These are phyloP conservation scores for Sphyrna mokarran DNA, from an alignment of 2,113 vertebrate species.

Conservation along the genomic window DNA sequence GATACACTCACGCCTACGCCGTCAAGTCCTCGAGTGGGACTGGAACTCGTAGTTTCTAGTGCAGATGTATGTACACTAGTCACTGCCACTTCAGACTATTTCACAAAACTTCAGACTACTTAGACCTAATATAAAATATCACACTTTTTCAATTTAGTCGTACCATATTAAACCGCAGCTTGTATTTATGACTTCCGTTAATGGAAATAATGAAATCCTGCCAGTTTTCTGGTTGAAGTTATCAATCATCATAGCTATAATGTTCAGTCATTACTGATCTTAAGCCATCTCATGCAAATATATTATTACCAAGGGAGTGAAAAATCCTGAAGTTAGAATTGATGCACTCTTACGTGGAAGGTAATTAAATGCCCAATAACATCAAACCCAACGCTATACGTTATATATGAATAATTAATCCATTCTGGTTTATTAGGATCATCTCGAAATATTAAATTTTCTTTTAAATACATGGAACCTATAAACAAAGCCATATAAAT, in stretches of 20 bases:
- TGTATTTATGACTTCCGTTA: not conserved
- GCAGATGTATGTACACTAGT: not conserved
- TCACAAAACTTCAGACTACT: not conserved
- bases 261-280: not conserved
- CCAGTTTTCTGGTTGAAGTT: not conserved
- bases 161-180: not conserved
- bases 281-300: not conserved
- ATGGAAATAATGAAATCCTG: slow-evolving; percentile 5
- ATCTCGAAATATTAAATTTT: not conserved
- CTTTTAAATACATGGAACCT: not conserved
- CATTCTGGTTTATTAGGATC: not conserved
- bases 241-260: slow-evolving; percentile 5
- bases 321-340: not conserved
- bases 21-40: not conserved
- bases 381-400: not conserved
- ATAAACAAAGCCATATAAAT: not conserved
- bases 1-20: not conserved
- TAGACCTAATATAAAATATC: not conserved
- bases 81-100: not conserved
- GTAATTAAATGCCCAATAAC: not conserved
- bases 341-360: not conserved
- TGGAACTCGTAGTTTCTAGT: not conserved
- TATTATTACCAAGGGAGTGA: not conserved
- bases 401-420: not conserved
- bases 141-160: not conserved